Conservation (phyloP, 2,888 invertebrate genomes). For the Balanococcus diminutus region DNA sequence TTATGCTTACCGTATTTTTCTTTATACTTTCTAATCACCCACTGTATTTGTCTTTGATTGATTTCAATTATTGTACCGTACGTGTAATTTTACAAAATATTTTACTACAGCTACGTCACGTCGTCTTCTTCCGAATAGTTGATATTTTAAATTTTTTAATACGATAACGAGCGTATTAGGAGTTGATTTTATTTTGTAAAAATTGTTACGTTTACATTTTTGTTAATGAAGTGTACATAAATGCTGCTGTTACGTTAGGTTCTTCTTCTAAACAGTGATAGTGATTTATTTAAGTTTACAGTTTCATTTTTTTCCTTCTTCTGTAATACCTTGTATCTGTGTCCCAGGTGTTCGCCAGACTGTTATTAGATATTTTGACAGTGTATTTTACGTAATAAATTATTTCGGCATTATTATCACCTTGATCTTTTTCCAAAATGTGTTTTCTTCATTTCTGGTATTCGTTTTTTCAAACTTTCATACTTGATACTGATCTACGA, state of each 20-base stretch:
- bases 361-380: conserved; percentile 31
- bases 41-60: not conserved
- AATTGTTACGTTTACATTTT: conserved; percentile 48
- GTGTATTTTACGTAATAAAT: conserved; percentile 44
- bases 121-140: not conserved
- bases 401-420: conserved; percentile 1
- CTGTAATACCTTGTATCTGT: conserved; percentile 43
- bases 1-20: conserved; percentile 8
- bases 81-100: not conserved
- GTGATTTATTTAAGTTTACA: not conserved
- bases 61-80: not conserved
- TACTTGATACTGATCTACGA: too few species aligned
- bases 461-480: not conserved
- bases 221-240: conserved; percentile 5
- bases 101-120: not conserved
- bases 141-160: conserved; percentile 16
- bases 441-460: not conserved
- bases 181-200: conserved; percentile 26
- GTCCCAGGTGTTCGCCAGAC: conserved; percentile 44
- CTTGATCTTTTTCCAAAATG: not conserved
- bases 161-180: not conserved
- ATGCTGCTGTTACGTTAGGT: not conserved
- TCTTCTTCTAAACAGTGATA: not conserved
- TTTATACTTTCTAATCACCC: not conserved
- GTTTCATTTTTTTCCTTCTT: not conserved